Conservation (phyloP, 1,140 invertebrate genomes). For the Brachystomella parvula region DNA sequence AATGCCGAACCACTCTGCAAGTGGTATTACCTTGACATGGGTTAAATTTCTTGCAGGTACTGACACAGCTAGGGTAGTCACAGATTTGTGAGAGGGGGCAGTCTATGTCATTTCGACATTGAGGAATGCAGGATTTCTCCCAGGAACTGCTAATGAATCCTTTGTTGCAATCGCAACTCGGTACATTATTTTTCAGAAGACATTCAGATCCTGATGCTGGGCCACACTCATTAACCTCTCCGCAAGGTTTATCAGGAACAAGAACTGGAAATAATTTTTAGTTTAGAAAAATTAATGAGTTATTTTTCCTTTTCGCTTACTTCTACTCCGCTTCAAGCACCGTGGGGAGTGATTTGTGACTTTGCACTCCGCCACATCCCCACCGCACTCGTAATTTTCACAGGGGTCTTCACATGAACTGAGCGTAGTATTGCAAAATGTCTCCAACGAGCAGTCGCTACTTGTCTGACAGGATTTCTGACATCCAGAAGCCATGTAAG, state of each 20-base stretch:
- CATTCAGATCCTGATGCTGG: neutral
- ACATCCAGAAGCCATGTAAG: neutral
- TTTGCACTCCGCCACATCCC: neutral
- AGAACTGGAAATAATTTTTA: neutral
- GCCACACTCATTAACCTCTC: neutral
- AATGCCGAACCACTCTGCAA: neutral
- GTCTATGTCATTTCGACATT: neutral
- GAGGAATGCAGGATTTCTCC: neutral
- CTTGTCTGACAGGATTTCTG: neutral
- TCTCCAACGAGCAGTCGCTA: neutral
- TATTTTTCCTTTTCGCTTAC: no score
- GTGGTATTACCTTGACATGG: neutral
- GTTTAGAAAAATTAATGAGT: no score
- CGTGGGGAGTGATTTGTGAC: neutral
- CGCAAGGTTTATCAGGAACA: neutral
- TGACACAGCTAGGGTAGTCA: neutral
- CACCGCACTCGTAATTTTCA: neutral
- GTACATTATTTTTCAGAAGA: neutral
- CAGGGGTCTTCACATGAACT: neutral
- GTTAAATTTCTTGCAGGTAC: neutral
- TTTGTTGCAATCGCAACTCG: neutral
- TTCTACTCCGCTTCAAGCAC: neutral
- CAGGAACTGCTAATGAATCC: no score
- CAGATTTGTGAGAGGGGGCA: neutral
- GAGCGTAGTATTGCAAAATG: neutral